Conservation (phyloP, 2,797 vertebrate genomes). For the Sardinella longiceps region DNA sequence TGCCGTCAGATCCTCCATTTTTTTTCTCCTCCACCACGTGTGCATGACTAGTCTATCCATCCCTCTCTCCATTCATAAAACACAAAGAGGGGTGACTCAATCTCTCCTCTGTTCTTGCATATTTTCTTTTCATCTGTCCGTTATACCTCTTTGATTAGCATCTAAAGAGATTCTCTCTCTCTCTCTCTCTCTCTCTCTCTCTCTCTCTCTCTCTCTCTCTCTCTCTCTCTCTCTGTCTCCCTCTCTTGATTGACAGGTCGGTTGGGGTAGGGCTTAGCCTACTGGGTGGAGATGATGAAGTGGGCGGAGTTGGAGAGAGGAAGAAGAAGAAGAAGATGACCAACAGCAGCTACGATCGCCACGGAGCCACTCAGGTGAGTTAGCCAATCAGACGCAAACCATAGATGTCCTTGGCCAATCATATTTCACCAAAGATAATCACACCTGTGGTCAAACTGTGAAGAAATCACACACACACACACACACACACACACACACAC, state of each 20-base stretch:
- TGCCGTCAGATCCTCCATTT: conserved; percentile 62
- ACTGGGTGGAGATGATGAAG: conserved; percentile 71
- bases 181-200: conserved; percentile 10
- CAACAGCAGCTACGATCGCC: conserved; percentile 71
- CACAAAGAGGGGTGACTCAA: conserved; percentile 60
- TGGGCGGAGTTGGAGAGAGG: conserved; percentile 72
- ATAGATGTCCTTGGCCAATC: neutral
- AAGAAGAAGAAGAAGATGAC: conserved; percentile 84
- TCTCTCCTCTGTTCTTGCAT: conserved; percentile 55
- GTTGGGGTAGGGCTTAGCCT: conserved; percentile 80
- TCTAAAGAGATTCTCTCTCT: neutral
- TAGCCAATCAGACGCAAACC: neutral
- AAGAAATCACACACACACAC: neutral
- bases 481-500: no score
- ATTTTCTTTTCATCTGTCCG: conserved; percentile 57
- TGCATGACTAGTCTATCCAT: conserved; percentile 45
- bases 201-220: conserved; percentile 53
- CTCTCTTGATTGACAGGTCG: conserved; percentile 68
- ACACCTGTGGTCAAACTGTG: neutral
- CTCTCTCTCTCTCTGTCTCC: conserved; percentile 53
- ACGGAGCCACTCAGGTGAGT: conserved; percentile 77
- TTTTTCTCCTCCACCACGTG: conserved; percentile 51
- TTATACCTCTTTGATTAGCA: conserved; percentile 57
- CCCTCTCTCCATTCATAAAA: conserved; percentile 60
- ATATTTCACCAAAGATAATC: neutral